Evolutionary conservation across 2,797 vertebrate genomes (phyloP).

Genomic region (Enteromius treurensis): DNA sequence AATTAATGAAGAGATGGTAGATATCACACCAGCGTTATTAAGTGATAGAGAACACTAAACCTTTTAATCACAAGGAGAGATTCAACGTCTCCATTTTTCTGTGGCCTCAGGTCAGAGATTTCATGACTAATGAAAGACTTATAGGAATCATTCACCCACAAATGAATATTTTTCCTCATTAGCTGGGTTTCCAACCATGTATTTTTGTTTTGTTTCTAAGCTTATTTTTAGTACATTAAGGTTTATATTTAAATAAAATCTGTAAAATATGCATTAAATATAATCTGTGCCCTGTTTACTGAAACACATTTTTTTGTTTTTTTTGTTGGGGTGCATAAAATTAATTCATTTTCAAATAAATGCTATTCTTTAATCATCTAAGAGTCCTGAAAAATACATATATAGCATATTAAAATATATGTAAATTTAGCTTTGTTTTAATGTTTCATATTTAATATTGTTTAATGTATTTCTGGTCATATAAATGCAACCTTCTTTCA

Average conservation of each 20-base stretch:
- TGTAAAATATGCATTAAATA: background rate
- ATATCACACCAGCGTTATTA: conserved; percentile 9
- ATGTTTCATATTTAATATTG: background rate
- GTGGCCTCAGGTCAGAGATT: conserved; percentile 19
- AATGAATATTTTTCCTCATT: background rate
- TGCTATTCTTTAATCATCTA: background rate
- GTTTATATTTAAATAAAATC: background rate
- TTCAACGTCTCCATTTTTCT: background rate
- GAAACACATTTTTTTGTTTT: background rate
- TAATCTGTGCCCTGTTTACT: background rate
- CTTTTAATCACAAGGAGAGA: background rate
- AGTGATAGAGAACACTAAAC: background rate
- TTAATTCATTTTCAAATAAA: background rate
- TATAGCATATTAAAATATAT: too few species aligned
- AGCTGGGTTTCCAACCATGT: background rate
- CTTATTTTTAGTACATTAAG: background rate
- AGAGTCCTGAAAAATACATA: background rate
- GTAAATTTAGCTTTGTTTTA: background rate
- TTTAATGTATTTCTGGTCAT: background rate
- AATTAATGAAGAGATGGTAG: conserved; percentile 4
- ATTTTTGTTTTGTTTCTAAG: background rate
- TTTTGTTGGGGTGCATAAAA: background rate
- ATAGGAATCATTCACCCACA: conserved; percentile 1
- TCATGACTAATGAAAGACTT: background rate
- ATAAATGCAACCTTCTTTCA: background rate